Evolutionary conservation across 2,113 vertebrate genomes (phyloP).

Genomic region (Romanogobio albipinnatus): DNA sequence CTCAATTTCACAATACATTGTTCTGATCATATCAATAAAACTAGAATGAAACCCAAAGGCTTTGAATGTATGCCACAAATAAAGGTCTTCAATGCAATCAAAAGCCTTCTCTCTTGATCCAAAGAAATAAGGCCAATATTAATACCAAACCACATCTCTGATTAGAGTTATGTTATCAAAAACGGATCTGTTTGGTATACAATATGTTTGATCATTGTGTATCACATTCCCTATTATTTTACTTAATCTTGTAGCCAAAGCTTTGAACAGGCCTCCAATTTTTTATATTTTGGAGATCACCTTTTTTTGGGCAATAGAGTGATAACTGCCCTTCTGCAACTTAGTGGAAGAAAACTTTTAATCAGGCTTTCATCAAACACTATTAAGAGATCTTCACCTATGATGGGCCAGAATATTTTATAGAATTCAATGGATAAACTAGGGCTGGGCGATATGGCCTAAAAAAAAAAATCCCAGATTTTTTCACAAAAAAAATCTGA

Average conservation of each 20-base stretch:
- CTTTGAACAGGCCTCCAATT: background rate
- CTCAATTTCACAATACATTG: too few species aligned
- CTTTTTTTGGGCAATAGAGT: background rate
- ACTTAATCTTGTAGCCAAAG: background rate
- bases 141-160: background rate
- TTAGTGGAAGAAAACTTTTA: background rate
- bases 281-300: background rate
- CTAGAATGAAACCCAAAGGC: too few species aligned
- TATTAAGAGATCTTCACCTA: background rate
- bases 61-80: too few species aligned
- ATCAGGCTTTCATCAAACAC: constrained; percentile 13
- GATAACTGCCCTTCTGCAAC: constrained; percentile 20
- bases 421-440: constrained; percentile 25
- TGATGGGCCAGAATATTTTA: constrained; percentile 14
- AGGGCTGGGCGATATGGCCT: too few species aligned
- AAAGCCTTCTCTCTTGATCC: too few species aligned
- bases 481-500: too few species aligned
- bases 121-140: background rate
- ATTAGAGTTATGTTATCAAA: background rate
- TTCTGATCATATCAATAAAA: too few species aligned
- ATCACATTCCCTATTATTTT: background rate
- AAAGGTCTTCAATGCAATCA: too few species aligned
- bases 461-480: background rate
- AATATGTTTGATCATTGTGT: background rate
- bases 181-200: background rate